Base-by-base conservation (phyloP, 2,797 vertebrate genomes). In the Tadarida brasiliensis region DNA sequence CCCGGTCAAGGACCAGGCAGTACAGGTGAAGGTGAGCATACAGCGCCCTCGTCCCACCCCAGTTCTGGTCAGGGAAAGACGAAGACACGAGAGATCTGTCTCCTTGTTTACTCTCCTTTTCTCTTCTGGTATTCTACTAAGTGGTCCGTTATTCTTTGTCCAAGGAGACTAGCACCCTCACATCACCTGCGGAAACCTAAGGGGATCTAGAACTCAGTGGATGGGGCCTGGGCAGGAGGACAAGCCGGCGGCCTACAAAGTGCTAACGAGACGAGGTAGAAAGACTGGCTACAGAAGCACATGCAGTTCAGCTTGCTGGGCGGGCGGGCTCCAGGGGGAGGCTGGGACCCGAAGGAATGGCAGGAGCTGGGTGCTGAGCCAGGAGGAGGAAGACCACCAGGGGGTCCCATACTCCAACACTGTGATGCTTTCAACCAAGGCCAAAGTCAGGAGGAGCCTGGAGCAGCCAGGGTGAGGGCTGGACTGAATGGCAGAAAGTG, bases 341-440 rank as follows among this genome's bases (percentile, higher is more conserved):
- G 26, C 71, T 56, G 87, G 24, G 74, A 89, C 90, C 94, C 68
- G 78, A 84, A 91, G 77, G 83, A 97, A 35, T 19, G 96, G 88
- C 63, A 87, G 95, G 96, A 93, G 49, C 11, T 0, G 15, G 92
- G 87, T 49, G 91, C 95, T 76, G 54, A 96, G 49, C 30, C 49
- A 84, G 57, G 76, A 85, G 74, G 80, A 96, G 73, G 16, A 84
- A 0, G 47, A 93, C 92, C 85, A 96, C 78, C 67, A 70, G 91
- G 92, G 96, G 94, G 17, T 68, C 65, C 0, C 0, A 15, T 59
- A 51, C 30, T 30, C 87, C n/a, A 84, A 77, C 78, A 3, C 88
- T 90, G 82, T 65, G 73, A 87, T 80, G 67, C 11, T 77, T 93
- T 9, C 0, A 4, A 90, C 39, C 44, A 91, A 93, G 7, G 56